These are phyloP conservation scores for Thryonomys swinderianus DNA, from an alignment of 2,113 vertebrate genomes.

Conservation along the genomic window DNA sequence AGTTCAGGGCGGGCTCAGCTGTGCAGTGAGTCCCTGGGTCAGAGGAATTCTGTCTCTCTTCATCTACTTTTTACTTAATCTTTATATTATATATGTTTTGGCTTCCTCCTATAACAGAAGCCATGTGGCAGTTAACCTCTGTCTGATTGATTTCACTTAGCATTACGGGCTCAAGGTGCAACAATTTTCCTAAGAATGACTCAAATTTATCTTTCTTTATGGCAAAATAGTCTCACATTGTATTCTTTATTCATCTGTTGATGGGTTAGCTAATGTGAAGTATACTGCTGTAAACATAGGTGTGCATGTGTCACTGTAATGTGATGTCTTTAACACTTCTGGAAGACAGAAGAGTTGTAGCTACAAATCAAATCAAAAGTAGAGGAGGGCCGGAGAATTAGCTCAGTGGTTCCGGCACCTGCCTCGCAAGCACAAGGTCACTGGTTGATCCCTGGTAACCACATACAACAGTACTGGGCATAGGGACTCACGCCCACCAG, in stretches of 20 bases:
- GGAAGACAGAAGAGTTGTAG: background rate
- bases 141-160: background rate
- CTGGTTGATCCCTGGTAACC: too few relatives aligned
- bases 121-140: background rate
- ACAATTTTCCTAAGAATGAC: background rate
- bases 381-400: too few relatives aligned
- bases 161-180: background rate
- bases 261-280: background rate
- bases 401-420: too few relatives aligned
- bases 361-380: background rate
- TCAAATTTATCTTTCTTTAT: background rate
- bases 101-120: background rate
- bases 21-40: background rate
- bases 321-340: background rate
- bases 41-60: background rate
- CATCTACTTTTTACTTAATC: background rate
- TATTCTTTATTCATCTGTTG: background rate
- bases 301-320: too few relatives aligned
- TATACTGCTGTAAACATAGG: background rate
- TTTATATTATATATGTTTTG: background rate
- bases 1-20: background rate
- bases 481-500: too few relatives aligned
- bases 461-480: too few relatives aligned
- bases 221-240: background rate
- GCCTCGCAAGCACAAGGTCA: too few relatives aligned